Evolutionary conservation across 2,888 invertebrate species (phyloP), one percentile per base, ranked within the genome.

Genomic region (Lymantria dispar): DNA sequence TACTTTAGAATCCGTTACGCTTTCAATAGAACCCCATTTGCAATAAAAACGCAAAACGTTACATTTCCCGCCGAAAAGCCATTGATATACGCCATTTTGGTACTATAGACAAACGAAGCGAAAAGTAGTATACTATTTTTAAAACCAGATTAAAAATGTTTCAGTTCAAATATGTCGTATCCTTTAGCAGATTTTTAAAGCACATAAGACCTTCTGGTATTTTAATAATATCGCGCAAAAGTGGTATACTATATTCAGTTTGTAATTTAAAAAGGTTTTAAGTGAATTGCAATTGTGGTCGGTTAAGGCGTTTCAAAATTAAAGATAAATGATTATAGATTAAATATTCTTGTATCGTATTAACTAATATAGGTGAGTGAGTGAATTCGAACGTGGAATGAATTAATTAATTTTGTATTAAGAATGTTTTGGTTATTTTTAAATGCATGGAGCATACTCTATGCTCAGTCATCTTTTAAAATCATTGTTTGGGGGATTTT

Each of bases 221-320:
- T 53, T 33, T 45, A 11, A 8, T 1, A 43, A 47, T 55, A 59
- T 46, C 58, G 43, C 50, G 68, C 73, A 82, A 83, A 85, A 84
- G 84, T 85, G 73, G 85, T 85, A 84, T 84, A 85, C 85, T 65
- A 85, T 85, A 80, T 84, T 62, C 51, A 54, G 36, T 5, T 22
- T 5, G 11, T 11, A 53, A 36, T 33, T 43, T 29, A 22, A 54
- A 74, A 85, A 82, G 0, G 77, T 14, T 67, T 50, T 76, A 81
- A 52, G 72, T 75, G 11, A 0, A 22, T 12, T 31, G 5, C 7
- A 12, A 42, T 14, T 13, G 8, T 0, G 7, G 29, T 8, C 10
- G 47, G 14, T 39, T 52, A 7, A 1, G 13, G 11, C 61, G 15
- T 70, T 78, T 64, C 60, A n/a, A n/a, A 47, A 15, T 59, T 65